Conservation (phyloP, 2,113 vertebrate genomes). For the Rhinichthys klamathensis region DNA sequence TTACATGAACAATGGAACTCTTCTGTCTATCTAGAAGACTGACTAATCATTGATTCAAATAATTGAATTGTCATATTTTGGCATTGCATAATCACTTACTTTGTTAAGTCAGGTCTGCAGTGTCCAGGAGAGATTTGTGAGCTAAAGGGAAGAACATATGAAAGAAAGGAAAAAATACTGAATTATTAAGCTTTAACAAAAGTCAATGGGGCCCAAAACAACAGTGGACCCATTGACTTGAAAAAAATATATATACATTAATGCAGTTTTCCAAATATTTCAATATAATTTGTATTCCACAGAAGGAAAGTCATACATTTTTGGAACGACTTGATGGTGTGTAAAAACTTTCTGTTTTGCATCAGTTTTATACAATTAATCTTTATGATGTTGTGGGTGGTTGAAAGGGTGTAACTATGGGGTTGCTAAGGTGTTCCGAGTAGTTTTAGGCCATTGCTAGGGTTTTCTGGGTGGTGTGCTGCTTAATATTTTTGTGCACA, state of each 20-base stretch:
- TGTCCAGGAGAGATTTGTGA: slow-evolving; percentile 80
- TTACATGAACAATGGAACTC: not conserved
- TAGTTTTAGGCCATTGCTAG: not conserved
- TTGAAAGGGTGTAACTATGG: not conserved
- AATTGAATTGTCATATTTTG: slow-evolving; percentile 5
- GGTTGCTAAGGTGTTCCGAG: not conserved
- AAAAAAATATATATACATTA: too few species aligned
- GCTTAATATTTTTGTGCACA: not conserved
- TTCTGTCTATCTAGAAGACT: not conserved
- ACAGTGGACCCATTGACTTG: too few species aligned
- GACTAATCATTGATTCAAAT: not conserved
- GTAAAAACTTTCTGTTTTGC: too few species aligned
- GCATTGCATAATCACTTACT: slow-evolving; percentile 78
- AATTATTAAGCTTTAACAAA: not conserved
- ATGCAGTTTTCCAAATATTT: too few species aligned
- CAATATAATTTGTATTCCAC: too few species aligned
- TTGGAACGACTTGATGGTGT: too few species aligned
- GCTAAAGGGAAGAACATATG: slow-evolving; percentile 16
- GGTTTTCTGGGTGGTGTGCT: not conserved
- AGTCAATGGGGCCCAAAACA: not conserved
- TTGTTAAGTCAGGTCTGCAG: slow-evolving; percentile 79
- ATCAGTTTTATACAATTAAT: not conserved
- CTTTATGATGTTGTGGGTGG: not conserved
- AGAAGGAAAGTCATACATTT: too few species aligned
- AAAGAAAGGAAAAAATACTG: not conserved